Base-by-base conservation (phyloP, 2,113 vertebrate genomes). In the Sigmodon hispidus region DNA sequence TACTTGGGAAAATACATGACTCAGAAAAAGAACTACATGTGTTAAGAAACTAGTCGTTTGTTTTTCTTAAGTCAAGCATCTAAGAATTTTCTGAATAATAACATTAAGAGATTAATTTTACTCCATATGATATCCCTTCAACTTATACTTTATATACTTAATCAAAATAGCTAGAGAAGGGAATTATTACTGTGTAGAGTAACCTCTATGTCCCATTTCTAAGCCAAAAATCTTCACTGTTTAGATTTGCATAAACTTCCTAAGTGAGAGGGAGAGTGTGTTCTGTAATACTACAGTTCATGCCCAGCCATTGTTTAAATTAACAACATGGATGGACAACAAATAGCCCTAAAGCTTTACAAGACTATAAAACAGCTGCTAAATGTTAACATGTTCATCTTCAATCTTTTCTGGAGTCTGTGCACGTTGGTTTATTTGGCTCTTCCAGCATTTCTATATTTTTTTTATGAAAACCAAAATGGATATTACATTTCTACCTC, bases 41-140 rank as follows among this genome's bases (percentile, higher is more conserved):
- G 21, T 63, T 89, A 75, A 75, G 13, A 79, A 77, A 80, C 12
- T 73, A 90, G 7, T n/a, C 48, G 52, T 57, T 67, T 80, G 50
- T 50, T 55, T 83, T 76, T 84, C 77, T 92, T 31, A 89, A 65
- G 16, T 89, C 34, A 59, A 70, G 16, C 61, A 76, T 92, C 95
- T 11, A 69, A 69, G 87, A 91, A 45, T 48, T 84, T 43, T 92
- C 80, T 92, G 50, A 87, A 91, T 21, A 94, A 89, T 84, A 94
- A 91, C 79, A 88, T 69, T 67, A 83, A 87, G 52, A 93, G 22
- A 48, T 59, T 93, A 57, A 50, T 65, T 75, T 57, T 85, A 89
- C 24, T 75, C 87, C 45, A 7, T 75, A 85, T 72, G 61, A 85
- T 34, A 57, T 76, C 5, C 22, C 36, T 84, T 84, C 36, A 90